Conservation (phyloP, 2,888 invertebrate genomes). For the Polia nebulosa region DNA sequence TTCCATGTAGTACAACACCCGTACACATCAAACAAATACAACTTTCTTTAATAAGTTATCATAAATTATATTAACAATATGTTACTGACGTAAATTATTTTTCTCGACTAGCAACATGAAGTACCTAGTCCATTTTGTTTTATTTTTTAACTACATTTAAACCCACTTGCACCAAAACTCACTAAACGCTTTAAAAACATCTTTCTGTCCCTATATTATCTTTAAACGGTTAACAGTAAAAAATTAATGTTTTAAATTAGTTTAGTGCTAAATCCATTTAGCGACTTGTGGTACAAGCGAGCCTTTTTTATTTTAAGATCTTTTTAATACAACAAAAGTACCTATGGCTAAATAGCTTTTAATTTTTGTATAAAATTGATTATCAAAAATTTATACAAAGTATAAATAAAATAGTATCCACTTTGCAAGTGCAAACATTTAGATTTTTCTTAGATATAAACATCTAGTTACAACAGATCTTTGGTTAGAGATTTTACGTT, state of each 20-base stretch:
- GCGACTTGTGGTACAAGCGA: not conserved
- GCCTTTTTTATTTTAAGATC: not conserved
- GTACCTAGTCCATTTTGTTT: conserved; percentile 52
- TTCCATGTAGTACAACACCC: conserved; percentile 49
- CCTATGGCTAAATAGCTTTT: not conserved
- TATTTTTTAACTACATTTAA: conserved; percentile 24
- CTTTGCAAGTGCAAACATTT: conserved; percentile 17
- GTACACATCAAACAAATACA: conserved; percentile 69
- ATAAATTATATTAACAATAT: conserved; percentile 29
- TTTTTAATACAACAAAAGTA: not conserved
- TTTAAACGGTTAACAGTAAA: not conserved
- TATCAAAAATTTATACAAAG: conserved; percentile 12
- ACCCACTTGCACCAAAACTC: not conserved
- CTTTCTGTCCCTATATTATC: not conserved
- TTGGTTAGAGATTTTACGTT: conserved; percentile 55
- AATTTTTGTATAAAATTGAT: not conserved
- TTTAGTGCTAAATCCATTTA: not conserved
- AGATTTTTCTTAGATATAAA: conserved; percentile 9
- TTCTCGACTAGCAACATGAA: conserved; percentile 52
- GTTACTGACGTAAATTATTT: conserved; percentile 35
- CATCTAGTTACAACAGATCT: conserved; percentile 34
- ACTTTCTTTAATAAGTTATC: conserved; percentile 54
- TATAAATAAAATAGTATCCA: not conserved
- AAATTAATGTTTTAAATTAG: not conserved
- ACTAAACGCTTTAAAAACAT: not conserved